Conservation (phyloP, 2,113 vertebrate genomes). For the Taxidea taxus region DNA sequence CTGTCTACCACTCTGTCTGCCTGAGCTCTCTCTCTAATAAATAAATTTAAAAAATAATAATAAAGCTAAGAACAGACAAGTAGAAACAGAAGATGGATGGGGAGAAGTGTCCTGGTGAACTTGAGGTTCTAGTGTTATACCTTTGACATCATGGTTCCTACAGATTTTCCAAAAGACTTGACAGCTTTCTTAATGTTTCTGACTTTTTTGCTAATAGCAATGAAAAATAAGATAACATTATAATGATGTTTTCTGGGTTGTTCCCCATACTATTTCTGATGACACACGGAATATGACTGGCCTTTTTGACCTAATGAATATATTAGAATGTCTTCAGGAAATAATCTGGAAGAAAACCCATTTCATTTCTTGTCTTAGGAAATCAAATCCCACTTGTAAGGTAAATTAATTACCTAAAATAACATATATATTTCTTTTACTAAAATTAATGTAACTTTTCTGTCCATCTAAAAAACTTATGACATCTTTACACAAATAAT, state of each 20-base stretch:
- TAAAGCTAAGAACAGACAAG: background rate
- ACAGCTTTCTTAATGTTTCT: background rate
- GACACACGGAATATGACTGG: background rate
- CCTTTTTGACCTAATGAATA: background rate
- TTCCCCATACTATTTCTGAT: background rate
- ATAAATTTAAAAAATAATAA: no score
- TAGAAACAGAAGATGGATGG: background rate
- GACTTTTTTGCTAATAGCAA: background rate
- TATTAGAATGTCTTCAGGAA: background rate
- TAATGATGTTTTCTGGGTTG: background rate
- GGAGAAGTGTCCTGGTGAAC: background rate
- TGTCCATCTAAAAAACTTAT: background rate
- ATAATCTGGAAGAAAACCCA: background rate
- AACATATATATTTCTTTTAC: background rate
- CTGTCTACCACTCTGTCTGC: no score
- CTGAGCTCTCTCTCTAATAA: no score
- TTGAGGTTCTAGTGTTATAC: background rate
- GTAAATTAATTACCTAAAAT: background rate
- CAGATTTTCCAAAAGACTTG: background rate
- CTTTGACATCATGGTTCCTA: background rate
- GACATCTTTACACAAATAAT: background rate
- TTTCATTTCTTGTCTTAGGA: background rate
- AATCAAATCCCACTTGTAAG: background rate
- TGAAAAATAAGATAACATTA: background rate
- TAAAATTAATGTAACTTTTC: constrained; percentile 5